These are phyloP conservation scores for Dreissena rostriformis DNA, from an alignment of 1,140 invertebrate species.

Conservation along the genomic window DNA sequence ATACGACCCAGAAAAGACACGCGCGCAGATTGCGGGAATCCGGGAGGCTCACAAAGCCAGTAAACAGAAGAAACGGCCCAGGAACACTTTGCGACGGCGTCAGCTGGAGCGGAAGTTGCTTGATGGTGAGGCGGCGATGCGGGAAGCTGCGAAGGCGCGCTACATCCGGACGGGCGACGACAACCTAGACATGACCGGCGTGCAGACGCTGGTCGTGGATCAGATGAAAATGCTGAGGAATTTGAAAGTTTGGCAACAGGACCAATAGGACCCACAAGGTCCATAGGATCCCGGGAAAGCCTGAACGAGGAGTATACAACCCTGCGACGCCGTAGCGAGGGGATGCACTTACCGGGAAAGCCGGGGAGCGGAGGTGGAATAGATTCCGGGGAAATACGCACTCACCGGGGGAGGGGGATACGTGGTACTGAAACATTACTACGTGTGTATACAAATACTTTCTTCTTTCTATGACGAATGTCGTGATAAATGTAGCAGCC, in stretches of 20 bases:
- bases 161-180: slow-evolving; percentile 20
- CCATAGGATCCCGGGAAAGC: no score
- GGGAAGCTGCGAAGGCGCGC: slow-evolving; percentile 31
- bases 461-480: no score
- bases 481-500: no score
- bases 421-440: no score
- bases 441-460: no score
- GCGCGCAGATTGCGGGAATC: neutral
- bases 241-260: neutral
- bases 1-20: slow-evolving; percentile 16
- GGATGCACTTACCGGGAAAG: no score
- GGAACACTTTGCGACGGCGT: slow-evolving; percentile 14
- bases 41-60: neutral
- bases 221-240: slow-evolving; percentile 42
- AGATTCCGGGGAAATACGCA: no score
- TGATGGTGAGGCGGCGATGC: neutral
- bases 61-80: neutral
- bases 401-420: no score
- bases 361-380: no score
- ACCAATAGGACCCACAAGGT: no score
- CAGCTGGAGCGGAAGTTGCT: slow-evolving; percentile 31
- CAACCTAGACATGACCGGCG: slow-evolving; percentile 2
- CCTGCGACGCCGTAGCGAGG: no score
- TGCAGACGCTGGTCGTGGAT: slow-evolving; percentile 41
- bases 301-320: no score